phyloP scores from a whole-genome alignment of 2,113 vertebrate species.

The Platycercus adscitus region DNA sequence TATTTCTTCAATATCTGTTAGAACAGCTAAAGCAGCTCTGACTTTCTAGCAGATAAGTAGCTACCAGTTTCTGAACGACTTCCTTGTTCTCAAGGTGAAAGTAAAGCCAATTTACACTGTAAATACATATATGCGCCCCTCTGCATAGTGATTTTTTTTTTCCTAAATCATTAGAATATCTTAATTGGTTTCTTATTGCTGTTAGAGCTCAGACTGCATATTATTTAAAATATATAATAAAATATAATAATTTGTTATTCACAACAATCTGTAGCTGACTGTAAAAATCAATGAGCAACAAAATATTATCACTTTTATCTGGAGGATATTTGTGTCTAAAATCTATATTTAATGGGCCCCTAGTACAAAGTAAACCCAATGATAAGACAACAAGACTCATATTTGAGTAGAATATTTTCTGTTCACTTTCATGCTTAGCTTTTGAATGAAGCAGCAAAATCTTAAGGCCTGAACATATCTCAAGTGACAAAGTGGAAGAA shows the following conservation, averaged over 20 bases:
- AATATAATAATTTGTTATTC: not conserved
- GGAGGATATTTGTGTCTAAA: slow-evolving; percentile 21
- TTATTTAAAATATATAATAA: not conserved
- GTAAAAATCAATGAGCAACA: slow-evolving; percentile 28
- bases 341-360: not conserved
- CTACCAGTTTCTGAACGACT: not conserved
- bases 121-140: not conserved
- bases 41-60: not conserved
- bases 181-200: not conserved
- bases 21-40: not conserved
- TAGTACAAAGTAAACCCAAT: not conserved
- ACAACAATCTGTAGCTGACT: not conserved
- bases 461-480: not conserved
- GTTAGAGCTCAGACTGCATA: not conserved
- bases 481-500: not conserved
- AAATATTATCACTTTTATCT: slow-evolving; percentile 70
- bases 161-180: not conserved
- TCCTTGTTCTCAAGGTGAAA: not conserved
- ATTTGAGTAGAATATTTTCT: not conserved
- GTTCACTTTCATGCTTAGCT: not conserved
- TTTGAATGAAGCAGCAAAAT: not conserved
- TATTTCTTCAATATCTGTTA: not conserved
- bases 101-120: slow-evolving; percentile 7
- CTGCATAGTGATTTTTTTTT: not conserved
- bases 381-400: not conserved